Evolutionary conservation across 2,888 invertebrate genomes (phyloP).

Genomic region (Eustalomyia histrio): DNA sequence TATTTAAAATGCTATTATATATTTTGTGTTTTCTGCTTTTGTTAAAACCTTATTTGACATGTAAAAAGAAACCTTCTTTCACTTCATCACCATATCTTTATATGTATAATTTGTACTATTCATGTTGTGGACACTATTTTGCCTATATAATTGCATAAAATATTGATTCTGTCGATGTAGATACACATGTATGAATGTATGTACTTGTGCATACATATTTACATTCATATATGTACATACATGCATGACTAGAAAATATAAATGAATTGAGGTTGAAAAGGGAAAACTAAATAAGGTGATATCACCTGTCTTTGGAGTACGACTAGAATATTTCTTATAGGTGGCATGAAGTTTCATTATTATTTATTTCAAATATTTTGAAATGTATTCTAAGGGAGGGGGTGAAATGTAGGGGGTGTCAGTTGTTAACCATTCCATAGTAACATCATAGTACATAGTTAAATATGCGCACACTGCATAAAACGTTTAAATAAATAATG

Average conservation of each 20-base stretch:
- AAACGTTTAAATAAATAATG: too few species aligned
- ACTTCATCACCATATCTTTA: neutral
- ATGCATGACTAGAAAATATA: constrained; percentile 4
- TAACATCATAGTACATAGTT: too few species aligned
- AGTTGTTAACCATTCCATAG: too few species aligned
- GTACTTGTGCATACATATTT: neutral
- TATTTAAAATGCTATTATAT: neutral
- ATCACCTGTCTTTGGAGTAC: neutral
- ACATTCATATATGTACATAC: too few species aligned
- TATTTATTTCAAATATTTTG: neutral
- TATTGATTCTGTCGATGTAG: constrained; percentile 15
- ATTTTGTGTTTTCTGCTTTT: neutral
- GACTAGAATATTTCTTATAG: neutral
- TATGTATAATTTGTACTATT: constrained; percentile 5
- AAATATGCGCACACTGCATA: too few species aligned
- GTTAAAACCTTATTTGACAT: neutral
- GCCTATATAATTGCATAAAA: constrained; percentile 14
- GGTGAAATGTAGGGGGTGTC: neutral
- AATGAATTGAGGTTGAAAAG: neutral
- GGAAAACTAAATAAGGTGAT: neutral
- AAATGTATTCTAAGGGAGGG: neutral
- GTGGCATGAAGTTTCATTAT: neutral
- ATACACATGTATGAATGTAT: neutral
- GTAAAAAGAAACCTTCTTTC: constrained; percentile 1
- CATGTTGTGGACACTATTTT: constrained; percentile 17